Conservation (phyloP, 2,888 invertebrate species). For the Xestia c-nigrum region DNA sequence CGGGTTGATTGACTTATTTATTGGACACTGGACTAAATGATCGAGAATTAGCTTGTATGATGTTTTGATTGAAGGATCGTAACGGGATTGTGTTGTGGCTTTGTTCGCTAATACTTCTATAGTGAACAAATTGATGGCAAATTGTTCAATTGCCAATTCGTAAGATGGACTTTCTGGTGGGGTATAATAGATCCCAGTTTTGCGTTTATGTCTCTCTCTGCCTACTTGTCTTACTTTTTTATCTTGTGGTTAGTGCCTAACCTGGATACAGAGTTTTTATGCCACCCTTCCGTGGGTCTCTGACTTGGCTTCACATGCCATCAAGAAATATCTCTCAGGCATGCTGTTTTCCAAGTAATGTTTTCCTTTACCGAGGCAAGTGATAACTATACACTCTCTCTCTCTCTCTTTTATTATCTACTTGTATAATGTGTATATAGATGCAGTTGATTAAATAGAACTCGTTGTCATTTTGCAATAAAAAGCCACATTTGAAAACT, state of each 20-base stretch:
- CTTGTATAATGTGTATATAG: neutral
- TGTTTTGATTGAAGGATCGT: conserved; percentile 61
- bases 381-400: no score
- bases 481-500: neutral
- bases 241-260: no score
- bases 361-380: no score
- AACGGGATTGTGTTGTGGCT: conserved; percentile 33
- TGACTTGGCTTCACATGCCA: no score
- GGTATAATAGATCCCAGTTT: neutral
- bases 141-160: neutral
- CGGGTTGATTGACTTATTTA: conserved; percentile 81
- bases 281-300: no score
- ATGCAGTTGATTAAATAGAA: neutral
- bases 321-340: no score
- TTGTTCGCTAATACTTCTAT: conserved; percentile 29
- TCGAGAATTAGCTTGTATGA: conserved; percentile 67
- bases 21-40: conserved; percentile 71
- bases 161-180: neutral
- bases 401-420: neutral
- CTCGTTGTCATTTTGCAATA: neutral
- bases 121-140: neutral
- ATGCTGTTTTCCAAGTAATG: no score
- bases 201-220: neutral
- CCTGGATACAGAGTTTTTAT: no score
- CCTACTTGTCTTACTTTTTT: no score